Percentiles rank a stretch among this genome's conserved stretches.
Evolutionary conservation across 2,888 invertebrate genomes (phyloP).

Genomic region (Orthosia gracilis): DNA sequence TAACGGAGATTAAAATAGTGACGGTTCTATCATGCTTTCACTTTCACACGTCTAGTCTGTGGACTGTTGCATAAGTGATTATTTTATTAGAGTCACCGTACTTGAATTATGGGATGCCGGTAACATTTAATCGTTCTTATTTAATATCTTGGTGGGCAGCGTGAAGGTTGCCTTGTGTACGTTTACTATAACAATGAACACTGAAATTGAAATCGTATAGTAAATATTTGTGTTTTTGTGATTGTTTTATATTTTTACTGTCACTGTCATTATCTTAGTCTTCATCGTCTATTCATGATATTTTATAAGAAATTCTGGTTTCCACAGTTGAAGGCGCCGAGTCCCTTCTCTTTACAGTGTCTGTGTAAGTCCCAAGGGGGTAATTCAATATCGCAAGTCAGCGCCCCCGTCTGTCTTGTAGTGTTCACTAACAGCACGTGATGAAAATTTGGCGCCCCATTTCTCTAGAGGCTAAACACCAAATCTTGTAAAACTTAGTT

Average conservation of each 20-base stretch:
- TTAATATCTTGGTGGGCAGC: conserved; percentile 46
- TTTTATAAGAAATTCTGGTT: neutral
- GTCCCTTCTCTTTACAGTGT: neutral
- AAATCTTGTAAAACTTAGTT: neutral
- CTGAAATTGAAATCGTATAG: conserved; percentile 12
- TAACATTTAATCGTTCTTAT: conserved; percentile 48
- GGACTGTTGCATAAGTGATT: conserved; percentile 72
- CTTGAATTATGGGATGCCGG: conserved; percentile 52
- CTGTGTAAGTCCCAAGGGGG: neutral
- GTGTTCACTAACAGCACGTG: conserved; percentile 15
- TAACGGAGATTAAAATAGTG: conserved; percentile 39
- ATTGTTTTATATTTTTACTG: conserved; percentile 21
- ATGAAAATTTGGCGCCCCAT: conserved; percentile 1
- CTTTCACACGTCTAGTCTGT: conserved; percentile 77
- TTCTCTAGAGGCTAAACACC: neutral
- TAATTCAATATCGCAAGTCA: conserved; percentile 10
- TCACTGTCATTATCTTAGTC: neutral
- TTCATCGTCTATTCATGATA: neutral
- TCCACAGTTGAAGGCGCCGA: neutral
- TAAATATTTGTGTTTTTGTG: conserved; percentile 28
- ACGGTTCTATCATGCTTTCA: conserved; percentile 75
- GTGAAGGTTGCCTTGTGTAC: conserved; percentile 32
- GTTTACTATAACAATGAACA: conserved; percentile 18
- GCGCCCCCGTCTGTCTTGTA: neutral
- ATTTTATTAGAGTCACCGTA: conserved; percentile 64